Evolutionary conservation across 2,888 invertebrate genomes (phyloP).

Genomic region (Callinectes sapidus): DNA sequence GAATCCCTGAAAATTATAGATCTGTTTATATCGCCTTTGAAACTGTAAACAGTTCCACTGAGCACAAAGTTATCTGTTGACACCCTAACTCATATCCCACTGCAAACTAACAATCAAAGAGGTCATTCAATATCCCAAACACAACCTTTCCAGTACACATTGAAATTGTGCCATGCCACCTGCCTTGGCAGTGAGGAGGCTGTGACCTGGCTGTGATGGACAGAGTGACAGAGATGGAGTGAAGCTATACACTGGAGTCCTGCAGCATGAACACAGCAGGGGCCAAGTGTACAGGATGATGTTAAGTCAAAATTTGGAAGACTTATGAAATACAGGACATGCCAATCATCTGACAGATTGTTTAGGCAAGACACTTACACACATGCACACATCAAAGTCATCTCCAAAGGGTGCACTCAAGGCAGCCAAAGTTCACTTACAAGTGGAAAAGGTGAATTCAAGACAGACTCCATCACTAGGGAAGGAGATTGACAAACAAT

Average conservation of each 20-base stretch:
- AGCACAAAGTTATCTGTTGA: too few species aligned
- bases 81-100: too few species aligned
- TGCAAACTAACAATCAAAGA: too few species aligned
- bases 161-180: not conserved
- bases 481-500: not conserved
- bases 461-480: not conserved
- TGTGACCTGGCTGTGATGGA: not conserved
- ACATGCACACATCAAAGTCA: not conserved
- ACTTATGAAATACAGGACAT: conserved; percentile 26
- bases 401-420: not conserved
- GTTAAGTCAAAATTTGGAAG: conserved; percentile 35
- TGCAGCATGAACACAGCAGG: not conserved
- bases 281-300: not conserved
- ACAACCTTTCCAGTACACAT: not conserved
- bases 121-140: not conserved
- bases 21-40: not conserved
- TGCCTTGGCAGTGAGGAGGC: not conserved
- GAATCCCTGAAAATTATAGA: not conserved
- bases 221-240: not conserved
- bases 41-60: too few species aligned
- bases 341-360: conserved; percentile 17
- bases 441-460: conserved; percentile 7
- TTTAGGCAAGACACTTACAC: not conserved
- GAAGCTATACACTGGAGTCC: not conserved
- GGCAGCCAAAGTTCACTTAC: not conserved